Percentiles rank a stretch among this genome's conserved stretches.
These are phyloP conservation scores for Odontocolon sp. DNA, from an alignment of 2,888 invertebrate genomes.

Conservation along the genomic window DNA sequence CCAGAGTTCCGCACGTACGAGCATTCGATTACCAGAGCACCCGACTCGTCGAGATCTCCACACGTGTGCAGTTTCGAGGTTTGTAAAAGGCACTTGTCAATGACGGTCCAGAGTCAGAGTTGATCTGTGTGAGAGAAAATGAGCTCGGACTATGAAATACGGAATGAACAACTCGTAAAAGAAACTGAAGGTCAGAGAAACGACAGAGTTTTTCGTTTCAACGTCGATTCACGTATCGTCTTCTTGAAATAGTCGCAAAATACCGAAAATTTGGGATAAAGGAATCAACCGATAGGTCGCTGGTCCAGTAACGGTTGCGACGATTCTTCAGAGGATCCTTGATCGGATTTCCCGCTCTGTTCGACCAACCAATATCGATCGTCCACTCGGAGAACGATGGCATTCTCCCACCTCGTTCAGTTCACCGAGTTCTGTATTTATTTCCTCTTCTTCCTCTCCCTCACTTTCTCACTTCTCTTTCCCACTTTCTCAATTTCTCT, in stretches of 20 bases:
- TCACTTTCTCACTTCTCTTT: constrained; percentile 14
- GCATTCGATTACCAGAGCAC: constrained; percentile 63
- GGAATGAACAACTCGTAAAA: too few relatives aligned
- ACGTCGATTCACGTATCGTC: constrained; percentile 35
- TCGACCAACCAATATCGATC: constrained; percentile 49
- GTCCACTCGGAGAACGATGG: constrained; percentile 39
- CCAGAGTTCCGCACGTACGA: constrained; percentile 51
- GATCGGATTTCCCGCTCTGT: constrained; percentile 43
- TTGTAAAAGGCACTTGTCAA: too few relatives aligned
- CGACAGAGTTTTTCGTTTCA: constrained; percentile 19
- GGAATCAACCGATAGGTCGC: constrained; percentile 30
- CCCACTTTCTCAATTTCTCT: neutral
- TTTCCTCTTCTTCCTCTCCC: neutral
- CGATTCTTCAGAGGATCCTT: constrained; percentile 50
- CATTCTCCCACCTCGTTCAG: constrained; percentile 43
- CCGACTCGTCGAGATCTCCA: constrained; percentile 36
- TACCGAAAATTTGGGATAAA: constrained; percentile 3
- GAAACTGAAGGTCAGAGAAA: constrained; percentile 24
- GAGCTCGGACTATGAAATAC: too few relatives aligned
- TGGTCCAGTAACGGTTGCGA: constrained; percentile 20
- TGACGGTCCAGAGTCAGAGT: constrained; percentile 36
- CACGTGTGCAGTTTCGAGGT: constrained; percentile 3
- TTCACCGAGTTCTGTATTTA: constrained; percentile 14
- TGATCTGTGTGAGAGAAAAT: too few relatives aligned
- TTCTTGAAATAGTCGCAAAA: constrained; percentile 25